These are phyloP conservation scores for Corticium candelabrum DNA, from an alignment of 37 sponge, comb jelly and placozoan species.

Conservation along the genomic window DNA sequence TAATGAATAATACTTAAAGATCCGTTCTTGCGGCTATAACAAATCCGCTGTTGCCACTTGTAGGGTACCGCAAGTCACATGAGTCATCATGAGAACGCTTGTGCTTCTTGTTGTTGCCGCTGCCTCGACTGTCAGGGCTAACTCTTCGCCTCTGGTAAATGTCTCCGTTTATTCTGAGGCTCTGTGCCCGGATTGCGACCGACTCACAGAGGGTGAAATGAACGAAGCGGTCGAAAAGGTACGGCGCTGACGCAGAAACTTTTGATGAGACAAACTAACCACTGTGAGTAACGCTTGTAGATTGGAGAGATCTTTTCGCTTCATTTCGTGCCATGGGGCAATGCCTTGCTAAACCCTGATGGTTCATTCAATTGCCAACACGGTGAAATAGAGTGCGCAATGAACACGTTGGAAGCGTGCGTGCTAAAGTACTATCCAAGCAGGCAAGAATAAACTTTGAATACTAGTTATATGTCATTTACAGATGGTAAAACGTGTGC, in stretches of 20 bases:
- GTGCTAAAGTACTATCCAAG: conserved; percentile 30
- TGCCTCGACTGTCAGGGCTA: neutral
- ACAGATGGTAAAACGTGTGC: neutral
- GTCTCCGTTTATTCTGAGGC: conserved; percentile 64
- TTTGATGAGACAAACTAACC: neutral
- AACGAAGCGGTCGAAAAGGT: conserved; percentile 57
- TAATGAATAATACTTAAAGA: no score
- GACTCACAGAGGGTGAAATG: conserved; percentile 35
- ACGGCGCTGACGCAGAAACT: neutral
- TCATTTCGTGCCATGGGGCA: conserved; percentile 76
- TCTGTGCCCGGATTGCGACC: conserved; percentile 62
- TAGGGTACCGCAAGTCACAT: no score
- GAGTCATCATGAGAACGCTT: no score
- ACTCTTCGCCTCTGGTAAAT: neutral
- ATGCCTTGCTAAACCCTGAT: conserved; percentile 39
- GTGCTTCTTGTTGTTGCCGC: neutral
- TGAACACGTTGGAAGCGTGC: conserved; percentile 72
- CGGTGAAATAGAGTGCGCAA: conserved; percentile 67
- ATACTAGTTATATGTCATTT: neutral
- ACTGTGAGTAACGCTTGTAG: conserved; percentile 16
- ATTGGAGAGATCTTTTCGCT: conserved; percentile 49
- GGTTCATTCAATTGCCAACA: conserved; percentile 71
- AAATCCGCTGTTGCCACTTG: no score
- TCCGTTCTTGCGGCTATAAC: no score
- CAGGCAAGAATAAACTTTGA: neutral